Base-by-base conservation (phyloP, 2,888 invertebrate species). In the Cordylochernes scorpioides region DNA sequence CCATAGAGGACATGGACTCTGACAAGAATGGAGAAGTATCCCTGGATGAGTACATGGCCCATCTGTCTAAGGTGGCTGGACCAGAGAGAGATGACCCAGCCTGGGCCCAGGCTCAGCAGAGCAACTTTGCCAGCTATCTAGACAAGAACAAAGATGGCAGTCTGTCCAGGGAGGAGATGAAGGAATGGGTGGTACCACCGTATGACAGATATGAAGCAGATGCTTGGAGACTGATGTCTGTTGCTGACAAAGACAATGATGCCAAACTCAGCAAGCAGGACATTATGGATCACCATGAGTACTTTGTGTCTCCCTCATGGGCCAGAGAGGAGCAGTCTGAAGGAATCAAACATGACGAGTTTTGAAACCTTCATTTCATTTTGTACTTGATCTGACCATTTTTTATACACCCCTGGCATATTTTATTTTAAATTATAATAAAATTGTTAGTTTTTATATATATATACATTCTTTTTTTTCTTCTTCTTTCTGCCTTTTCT, bases 1-100 rank as follows among this genome's bases (percentile, higher is more conserved):
- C 61, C 8, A 48, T 60, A 33, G 59, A 60, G 42, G 61, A 62
- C 42, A 60, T 61, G 42, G 61, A 61, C 42, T 55, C 54, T 44
- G 52, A 61, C 44, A 52, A 53, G 37, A 59, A 61, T 48, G 58
- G 58, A 5, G 47, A 45, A 30, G 55, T 61, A 29, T 53, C 53
- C 35, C 38, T 60, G 24, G 54, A 58, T 28, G 61, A 62, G 44
- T 61, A 60, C 43, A 57, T 62, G 40, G 53, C 57, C 48, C 42
- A 43, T 27, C 33, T 43, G 6, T 35, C 34, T 8, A 38, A 38
- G 22, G 38, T 39, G 5, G 34, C 39, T 3, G 39, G 39, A 3
- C 32, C 30, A 12, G 39, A 39, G 17, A 53, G 53, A 35, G 52
- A 53, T 30, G 51, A 53, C 32, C 58, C 58, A 12, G 56, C 58